phyloP scores from a whole-genome alignment of 2,113 vertebrate species.

The Coturnix japonica region DNA sequence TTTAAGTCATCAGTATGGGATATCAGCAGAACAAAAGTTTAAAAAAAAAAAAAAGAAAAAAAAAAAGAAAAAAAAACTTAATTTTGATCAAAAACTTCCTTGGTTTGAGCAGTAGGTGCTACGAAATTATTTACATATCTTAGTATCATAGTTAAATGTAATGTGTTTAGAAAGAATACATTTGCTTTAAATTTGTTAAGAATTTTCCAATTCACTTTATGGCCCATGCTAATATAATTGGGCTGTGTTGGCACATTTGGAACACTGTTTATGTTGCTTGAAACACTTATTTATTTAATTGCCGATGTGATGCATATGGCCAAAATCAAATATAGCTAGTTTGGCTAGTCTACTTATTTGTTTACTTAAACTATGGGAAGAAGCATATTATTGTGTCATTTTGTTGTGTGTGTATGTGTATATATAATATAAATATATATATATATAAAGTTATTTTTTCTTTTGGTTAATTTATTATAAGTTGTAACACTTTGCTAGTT shows the following conservation, averaged over 20 bases:
- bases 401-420: conserved; percentile 97
- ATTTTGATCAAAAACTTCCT: conserved; percentile 95
- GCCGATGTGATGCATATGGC: conserved; percentile 99
- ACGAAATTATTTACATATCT: conserved; percentile 99
- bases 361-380: conserved; percentile 97
- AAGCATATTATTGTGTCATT: conserved; percentile 99
- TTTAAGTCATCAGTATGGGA: conserved; percentile 97
- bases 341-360: conserved; percentile 99
- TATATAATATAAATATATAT: conserved; percentile 96
- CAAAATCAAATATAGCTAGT: conserved; percentile 99
- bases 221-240: conserved; percentile 86
- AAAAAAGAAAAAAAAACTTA: conserved; percentile 80
- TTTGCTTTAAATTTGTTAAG: conserved; percentile 97
- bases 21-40: conserved; percentile 92
- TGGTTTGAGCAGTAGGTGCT: conserved; percentile 99
- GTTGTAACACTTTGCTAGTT: conserved; percentile 98
- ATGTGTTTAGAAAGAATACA: conserved; percentile 94
- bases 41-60: conserved; percentile 59
- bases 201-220: conserved; percentile 87
- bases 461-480: conserved; percentile 99
- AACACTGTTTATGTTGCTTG: conserved; percentile 95
- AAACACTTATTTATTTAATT: conserved; percentile 94
- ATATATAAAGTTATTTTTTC: conserved; percentile 99
- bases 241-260: conserved; percentile 89
- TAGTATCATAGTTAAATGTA: conserved; percentile 99